These are phyloP conservation scores for Tiphia femorata DNA, from an alignment of 2,888 invertebrate genomes.

Conservation along the genomic window DNA sequence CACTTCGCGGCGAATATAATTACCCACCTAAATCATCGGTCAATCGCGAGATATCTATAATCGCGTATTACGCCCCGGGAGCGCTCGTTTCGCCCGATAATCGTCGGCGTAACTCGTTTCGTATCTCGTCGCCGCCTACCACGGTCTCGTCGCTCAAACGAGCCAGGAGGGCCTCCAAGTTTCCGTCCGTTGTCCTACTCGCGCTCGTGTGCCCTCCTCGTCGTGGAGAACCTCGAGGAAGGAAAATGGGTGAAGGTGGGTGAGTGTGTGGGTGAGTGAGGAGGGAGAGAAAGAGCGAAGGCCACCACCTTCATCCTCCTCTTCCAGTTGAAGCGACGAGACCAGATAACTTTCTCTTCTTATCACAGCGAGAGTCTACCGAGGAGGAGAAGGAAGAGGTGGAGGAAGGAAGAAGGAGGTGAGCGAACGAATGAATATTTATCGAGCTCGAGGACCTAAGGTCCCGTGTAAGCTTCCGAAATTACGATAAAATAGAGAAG, in stretches of 20 bases:
- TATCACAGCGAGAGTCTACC: too few relatives aligned
- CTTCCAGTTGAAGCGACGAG: too few relatives aligned
- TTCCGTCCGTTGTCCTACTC: too few relatives aligned
- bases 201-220: too few relatives aligned
- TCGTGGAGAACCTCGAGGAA: not conserved
- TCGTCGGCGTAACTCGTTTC: slow-evolving; percentile 1
- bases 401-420: not conserved
- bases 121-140: slow-evolving; percentile 11
- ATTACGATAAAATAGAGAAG: too few relatives aligned
- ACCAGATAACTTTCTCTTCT: too few relatives aligned
- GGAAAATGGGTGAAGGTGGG: not conserved
- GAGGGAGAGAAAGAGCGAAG: not conserved
- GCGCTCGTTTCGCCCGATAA: slow-evolving; percentile 10
- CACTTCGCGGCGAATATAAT: slow-evolving; percentile 53
- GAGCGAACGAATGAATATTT: too few relatives aligned
- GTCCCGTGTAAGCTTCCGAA: too few relatives aligned
- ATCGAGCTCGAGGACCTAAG: too few relatives aligned
- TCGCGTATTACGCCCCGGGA: slow-evolving; percentile 15
- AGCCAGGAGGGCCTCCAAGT: too few relatives aligned
- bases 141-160: too few relatives aligned
- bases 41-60: slow-evolving; percentile 44
- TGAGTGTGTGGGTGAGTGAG: not conserved
- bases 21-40: slow-evolving; percentile 52
- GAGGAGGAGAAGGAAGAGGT: not conserved
- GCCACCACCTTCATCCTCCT: too few relatives aligned